Evolutionary conservation across 53 echinoderm and acorn worm species (phyloP).

Genomic region (Stichopus horrens): DNA sequence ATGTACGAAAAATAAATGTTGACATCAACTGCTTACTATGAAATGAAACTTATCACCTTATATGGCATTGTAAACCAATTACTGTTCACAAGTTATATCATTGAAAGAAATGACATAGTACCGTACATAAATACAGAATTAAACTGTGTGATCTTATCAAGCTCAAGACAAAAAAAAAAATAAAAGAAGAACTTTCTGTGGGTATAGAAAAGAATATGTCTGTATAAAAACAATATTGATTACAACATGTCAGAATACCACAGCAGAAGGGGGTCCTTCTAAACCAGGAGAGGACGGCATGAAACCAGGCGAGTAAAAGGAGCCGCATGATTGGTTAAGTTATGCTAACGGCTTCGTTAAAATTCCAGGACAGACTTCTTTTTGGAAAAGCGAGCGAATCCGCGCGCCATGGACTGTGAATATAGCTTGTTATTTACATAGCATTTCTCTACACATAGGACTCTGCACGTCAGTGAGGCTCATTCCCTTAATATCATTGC

Average conservation of each 20-base stretch:
- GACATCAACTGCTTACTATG: no score
- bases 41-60: no score
- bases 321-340: constrained; percentile 13
- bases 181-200: neutral
- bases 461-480: neutral
- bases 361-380: constrained; percentile 28
- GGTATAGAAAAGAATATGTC: neutral
- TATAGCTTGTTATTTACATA: neutral
- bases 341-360: constrained; percentile 44
- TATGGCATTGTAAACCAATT: no score
- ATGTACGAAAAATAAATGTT: no score
- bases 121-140: neutral
- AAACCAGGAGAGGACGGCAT: neutral
- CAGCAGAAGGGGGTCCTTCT: constrained; percentile 20
- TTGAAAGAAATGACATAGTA: neutral
- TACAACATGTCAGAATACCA: constrained; percentile 9
- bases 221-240: constrained; percentile 22
- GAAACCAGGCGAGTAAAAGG: neutral
- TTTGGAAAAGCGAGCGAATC: neutral
- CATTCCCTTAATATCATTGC: neutral
- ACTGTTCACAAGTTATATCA: neutral
- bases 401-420: neutral
- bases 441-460: neutral
- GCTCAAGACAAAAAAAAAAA: no score
- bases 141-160: no score